Conservation (phyloP, 2,113 vertebrate genomes). For the Corydoras maculifer region DNA sequence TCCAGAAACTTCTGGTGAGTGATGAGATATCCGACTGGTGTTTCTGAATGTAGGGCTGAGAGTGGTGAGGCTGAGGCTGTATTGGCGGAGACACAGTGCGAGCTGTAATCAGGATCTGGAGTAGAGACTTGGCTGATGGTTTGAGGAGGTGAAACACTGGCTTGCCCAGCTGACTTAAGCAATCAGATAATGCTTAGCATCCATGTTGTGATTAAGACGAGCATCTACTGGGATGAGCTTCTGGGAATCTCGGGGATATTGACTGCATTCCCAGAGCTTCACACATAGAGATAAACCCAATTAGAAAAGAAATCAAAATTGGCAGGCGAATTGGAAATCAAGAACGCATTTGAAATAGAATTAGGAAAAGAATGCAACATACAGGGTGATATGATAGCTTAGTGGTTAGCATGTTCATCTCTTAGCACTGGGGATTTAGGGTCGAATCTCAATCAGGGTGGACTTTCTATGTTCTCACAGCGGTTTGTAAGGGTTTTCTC, state of each 20-base stretch:
- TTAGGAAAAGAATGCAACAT: too few species aligned
- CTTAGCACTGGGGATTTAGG: too few species aligned
- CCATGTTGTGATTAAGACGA: constrained; percentile 46
- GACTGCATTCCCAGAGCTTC: constrained; percentile 46
- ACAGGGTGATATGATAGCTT: too few species aligned
- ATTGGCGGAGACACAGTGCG: too few species aligned
- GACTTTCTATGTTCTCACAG: too few species aligned
- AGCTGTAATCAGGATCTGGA: constrained; percentile 29
- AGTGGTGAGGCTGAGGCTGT: too few species aligned
- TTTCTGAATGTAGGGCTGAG: neutral
- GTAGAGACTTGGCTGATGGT: constrained; percentile 11
- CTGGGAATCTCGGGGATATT: constrained; percentile 46
- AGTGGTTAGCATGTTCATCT: too few species aligned
- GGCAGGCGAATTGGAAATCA: too few species aligned
- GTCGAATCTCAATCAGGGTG: too few species aligned
- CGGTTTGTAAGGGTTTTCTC: too few species aligned
- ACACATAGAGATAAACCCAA: constrained; percentile 17
- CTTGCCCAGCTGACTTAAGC: constrained; percentile 15
- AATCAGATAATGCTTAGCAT: constrained; percentile 45
- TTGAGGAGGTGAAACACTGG: constrained; percentile 9
- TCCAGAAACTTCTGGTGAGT: constrained; percentile 35
- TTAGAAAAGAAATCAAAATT: too few species aligned
- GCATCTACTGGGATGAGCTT: constrained; percentile 39
- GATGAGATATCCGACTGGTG: constrained; percentile 33
- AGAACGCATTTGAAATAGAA: too few species aligned